phyloP scores from a whole-genome alignment of 2,113 vertebrate genomes.

The Meleagris gallopavo region DNA sequence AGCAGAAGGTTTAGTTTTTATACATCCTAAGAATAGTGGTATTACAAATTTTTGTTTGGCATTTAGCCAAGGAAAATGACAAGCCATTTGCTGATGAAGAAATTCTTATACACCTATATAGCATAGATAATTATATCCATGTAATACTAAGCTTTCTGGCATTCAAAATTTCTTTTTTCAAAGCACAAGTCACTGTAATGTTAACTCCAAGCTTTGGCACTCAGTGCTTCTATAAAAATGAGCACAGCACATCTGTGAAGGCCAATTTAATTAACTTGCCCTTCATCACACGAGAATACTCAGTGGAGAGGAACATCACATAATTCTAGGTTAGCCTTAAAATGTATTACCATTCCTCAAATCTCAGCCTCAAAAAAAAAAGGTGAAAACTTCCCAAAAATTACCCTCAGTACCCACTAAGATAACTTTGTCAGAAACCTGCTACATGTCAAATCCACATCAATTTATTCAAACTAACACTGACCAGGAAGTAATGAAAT shows the following conservation, averaged over 20 bases:
- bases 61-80: not conserved
- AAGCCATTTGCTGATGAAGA: not conserved
- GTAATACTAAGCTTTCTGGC: not conserved
- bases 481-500: not conserved
- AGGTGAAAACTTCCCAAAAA: not conserved
- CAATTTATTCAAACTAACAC: not conserved
- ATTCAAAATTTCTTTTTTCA: not conserved
- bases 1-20: not conserved
- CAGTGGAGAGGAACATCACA: not conserved
- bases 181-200: not conserved
- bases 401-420: not conserved
- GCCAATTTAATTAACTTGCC: not conserved
- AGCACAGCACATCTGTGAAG: not conserved
- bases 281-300: not conserved
- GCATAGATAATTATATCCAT: not conserved
- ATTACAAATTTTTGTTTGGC: not conserved
- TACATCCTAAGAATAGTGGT: not conserved
- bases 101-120: not conserved
- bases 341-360: not conserved
- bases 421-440: not conserved
- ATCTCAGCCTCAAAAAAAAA: not conserved
- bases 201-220: not conserved
- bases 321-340: not conserved
- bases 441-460: not conserved
- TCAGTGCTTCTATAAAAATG: not conserved